These are phyloP conservation scores for Acanthopleura granulata DNA, from an alignment of 2,888 invertebrate species.

Conservation along the genomic window DNA sequence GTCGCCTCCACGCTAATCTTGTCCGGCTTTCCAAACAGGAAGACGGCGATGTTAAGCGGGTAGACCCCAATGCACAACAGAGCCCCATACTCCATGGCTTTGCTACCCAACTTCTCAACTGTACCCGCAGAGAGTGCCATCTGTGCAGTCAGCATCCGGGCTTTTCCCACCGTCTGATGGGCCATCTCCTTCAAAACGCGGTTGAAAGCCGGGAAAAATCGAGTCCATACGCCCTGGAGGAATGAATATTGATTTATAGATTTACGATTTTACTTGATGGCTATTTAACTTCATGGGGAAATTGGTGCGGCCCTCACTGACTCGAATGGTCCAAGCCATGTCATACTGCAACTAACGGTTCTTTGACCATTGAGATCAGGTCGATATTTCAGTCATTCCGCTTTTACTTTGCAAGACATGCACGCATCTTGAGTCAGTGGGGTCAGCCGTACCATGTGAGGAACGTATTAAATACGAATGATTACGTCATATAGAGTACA, in stretches of 20 bases:
- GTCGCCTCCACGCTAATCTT: conserved; percentile 79
- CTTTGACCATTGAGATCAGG: too few species aligned
- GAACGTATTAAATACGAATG: too few species aligned
- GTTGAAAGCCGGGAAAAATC: conserved; percentile 84
- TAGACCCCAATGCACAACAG: conserved; percentile 61
- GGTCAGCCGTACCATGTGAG: too few species aligned
- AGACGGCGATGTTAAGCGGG: conserved; percentile 49
- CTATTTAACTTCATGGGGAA: too few species aligned
- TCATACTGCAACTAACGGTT: too few species aligned
- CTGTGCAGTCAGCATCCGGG: conserved; percentile 66
- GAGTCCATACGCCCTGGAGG: conserved; percentile 84
- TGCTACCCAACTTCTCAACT: conserved; percentile 78
- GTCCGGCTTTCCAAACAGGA: conserved; percentile 77
- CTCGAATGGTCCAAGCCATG: too few species aligned
- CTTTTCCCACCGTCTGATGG: conserved; percentile 85
- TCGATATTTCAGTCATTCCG: too few species aligned
- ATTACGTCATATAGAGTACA: too few species aligned
- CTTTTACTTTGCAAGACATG: too few species aligned
- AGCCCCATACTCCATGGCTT: conserved; percentile 79
- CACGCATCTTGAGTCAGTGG: too few species aligned
- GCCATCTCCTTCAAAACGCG: conserved; percentile 78
- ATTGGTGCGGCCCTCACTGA: too few species aligned
- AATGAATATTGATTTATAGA: background rate
- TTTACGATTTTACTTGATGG: too few species aligned
- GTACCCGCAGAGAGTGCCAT: conserved; percentile 78